Evolutionary conservation across 2,888 invertebrate genomes (phyloP).

Genomic region (Harmothoe impar): DNA sequence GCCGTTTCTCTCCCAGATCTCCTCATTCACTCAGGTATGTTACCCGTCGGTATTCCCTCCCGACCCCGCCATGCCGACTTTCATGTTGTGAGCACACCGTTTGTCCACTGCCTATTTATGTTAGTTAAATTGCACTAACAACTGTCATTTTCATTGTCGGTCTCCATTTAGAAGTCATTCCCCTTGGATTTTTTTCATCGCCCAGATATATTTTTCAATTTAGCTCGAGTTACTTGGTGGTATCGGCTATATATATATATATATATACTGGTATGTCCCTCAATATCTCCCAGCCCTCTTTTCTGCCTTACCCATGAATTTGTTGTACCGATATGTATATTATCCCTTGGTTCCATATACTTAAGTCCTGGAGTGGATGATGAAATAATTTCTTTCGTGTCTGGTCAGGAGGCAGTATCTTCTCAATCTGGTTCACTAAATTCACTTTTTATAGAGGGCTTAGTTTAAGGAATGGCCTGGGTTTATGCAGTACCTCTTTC

Average conservation of each 20-base stretch:
- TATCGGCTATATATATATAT: slow-evolving; percentile 14
- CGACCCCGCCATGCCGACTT: background rate
- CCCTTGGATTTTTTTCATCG: background rate
- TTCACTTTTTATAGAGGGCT: no score
- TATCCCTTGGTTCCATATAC: background rate
- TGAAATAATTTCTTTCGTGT: no score
- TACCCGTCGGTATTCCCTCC: background rate
- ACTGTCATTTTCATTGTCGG: slow-evolving; percentile 16
- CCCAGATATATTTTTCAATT: background rate
- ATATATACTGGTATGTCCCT: no score
- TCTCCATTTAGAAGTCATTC: slow-evolving; percentile 3
- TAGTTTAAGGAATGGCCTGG: no score
- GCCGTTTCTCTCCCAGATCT: slow-evolving; percentile 23
- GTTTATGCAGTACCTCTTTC: no score
- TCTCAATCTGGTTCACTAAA: no score
- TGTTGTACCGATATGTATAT: background rate
- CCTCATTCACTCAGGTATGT: slow-evolving; percentile 57
- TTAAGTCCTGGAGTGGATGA: no score
- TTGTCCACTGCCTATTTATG: background rate
- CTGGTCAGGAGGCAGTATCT: no score
- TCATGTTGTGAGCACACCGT: slow-evolving; percentile 30
- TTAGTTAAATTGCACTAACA: slow-evolving; percentile 45
- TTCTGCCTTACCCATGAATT: no score
- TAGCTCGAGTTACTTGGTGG: background rate
- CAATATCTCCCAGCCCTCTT: no score